A percentile compares a stretch with the other conserved stretches of the same genome.
Conservation (phyloP, 2,888 invertebrate species). For the Scaptomyza flava region DNA sequence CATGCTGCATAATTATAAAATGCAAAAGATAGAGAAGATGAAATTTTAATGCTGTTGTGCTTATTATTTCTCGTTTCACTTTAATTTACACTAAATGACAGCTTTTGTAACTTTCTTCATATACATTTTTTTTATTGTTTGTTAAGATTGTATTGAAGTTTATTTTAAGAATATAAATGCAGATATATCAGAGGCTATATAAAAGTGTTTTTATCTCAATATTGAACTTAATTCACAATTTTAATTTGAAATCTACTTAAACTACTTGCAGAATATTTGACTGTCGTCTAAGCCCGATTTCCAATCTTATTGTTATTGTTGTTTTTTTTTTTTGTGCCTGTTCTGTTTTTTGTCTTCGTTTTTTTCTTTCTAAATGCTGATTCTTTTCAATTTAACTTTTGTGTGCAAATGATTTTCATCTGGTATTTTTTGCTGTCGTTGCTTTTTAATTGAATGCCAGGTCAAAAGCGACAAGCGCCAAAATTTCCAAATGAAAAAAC, state of each 20-base stretch:
- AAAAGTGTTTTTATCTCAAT: no score
- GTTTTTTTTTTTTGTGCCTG: background rate
- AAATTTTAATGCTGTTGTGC: conserved; percentile 10
- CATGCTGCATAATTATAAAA: conserved; percentile 25
- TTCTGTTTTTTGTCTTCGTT: background rate
- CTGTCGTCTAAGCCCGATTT: background rate
- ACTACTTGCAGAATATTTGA: background rate
- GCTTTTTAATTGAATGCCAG: conserved; percentile 63
- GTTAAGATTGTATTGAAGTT: background rate
- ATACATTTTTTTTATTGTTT: background rate
- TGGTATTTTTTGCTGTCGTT: conserved; percentile 13
- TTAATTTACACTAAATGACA: conserved; percentile 5
- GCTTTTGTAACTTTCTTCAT: background rate
- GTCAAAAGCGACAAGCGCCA: conserved; percentile 45
- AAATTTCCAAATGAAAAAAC: conserved; percentile 59
- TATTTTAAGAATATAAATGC: no score
- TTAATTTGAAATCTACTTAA: background rate
- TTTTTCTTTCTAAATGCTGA: conserved; percentile 2
- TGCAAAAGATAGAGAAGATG: background rate
- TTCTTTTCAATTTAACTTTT: conserved; percentile 55
- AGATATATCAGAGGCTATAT: no score
- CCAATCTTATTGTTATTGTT: background rate
- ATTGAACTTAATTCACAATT: no score
- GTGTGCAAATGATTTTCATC: conserved; percentile 21
- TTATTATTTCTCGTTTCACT: conserved; percentile 5